Conservation (phyloP, 2,113 vertebrate genomes). For the Spilogale gracilis region DNA sequence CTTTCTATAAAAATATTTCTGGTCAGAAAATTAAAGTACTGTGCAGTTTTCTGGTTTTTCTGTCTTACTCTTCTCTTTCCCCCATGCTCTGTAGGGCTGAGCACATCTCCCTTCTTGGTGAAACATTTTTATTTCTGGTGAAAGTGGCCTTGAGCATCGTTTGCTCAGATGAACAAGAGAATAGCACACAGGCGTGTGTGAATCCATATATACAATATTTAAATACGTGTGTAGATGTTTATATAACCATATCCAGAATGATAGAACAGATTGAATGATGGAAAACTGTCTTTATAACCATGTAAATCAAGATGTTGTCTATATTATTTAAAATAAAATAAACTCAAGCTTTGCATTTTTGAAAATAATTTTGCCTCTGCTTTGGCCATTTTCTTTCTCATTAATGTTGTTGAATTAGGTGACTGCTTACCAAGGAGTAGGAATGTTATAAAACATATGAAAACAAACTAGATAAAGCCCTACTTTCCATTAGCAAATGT, state of each 20-base stretch:
- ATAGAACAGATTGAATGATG: background rate
- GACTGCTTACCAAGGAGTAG: too few relatives aligned
- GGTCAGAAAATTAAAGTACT: background rate
- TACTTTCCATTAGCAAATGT: too few relatives aligned
- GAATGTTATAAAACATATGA: background rate
- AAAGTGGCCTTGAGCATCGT: background rate
- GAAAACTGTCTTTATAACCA: background rate
- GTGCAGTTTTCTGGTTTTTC: fast-evolving
- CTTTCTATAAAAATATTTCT: background rate
- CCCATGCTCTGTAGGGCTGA: background rate
- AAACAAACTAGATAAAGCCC: background rate
- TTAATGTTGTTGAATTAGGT: too few relatives aligned
- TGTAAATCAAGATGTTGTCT: background rate
- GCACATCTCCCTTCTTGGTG: background rate
- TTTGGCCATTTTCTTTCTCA: background rate
- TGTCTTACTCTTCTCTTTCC: background rate
- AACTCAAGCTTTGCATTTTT: background rate
- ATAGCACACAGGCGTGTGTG: background rate
- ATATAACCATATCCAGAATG: background rate
- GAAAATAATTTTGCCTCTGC: background rate
- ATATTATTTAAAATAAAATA: background rate
- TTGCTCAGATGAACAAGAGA: background rate
- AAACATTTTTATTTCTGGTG: background rate
- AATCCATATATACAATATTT: background rate
- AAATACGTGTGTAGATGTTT: background rate